phyloP scores from a whole-genome alignment of 2,888 invertebrate genomes.

The Hedychridium roseum region DNA sequence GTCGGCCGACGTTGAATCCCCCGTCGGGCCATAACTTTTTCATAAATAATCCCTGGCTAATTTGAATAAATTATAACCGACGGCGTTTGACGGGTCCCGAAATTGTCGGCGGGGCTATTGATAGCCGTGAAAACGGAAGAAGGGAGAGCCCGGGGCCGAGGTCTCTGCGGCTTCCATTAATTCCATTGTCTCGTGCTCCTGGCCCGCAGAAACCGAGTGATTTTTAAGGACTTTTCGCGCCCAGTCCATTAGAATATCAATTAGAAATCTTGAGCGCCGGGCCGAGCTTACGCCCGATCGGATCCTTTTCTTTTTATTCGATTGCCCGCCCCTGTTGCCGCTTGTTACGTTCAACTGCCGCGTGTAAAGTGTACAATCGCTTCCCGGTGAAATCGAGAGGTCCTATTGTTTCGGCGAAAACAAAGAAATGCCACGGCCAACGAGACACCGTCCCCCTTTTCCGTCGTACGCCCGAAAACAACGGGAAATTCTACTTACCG shows the following conservation, averaged over 20 bases:
- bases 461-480: too few species aligned
- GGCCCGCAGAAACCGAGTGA: constrained; percentile 46
- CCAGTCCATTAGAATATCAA: constrained; percentile 62
- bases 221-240: constrained; percentile 48
- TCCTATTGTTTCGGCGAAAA: constrained; percentile 35
- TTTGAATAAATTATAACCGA: constrained; percentile 64
- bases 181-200: constrained; percentile 57
- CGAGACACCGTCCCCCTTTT: too few species aligned
- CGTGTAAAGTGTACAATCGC: constrained; percentile 34
- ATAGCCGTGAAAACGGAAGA: constrained; percentile 55
- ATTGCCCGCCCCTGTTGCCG: background rate
- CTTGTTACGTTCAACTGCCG: constrained; percentile 29
- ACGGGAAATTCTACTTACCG: background rate
- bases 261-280: constrained; percentile 39
- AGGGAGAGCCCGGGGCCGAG: constrained; percentile 34
- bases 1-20: constrained; percentile 33
- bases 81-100: constrained; percentile 59
- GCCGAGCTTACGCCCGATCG: constrained; percentile 20
- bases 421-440: too few species aligned
- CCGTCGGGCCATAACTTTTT: constrained; percentile 54
- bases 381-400: constrained; percentile 33
- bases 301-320: constrained; percentile 25
- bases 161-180: constrained; percentile 60
- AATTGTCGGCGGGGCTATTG: constrained; percentile 50
- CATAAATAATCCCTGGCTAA: constrained; percentile 61